A percentile compares a stretch with the other conserved stretches of the same genome.
phyloP scores from a whole-genome alignment of 2,888 invertebrate genomes.

The Tubulanus polymorphus region DNA sequence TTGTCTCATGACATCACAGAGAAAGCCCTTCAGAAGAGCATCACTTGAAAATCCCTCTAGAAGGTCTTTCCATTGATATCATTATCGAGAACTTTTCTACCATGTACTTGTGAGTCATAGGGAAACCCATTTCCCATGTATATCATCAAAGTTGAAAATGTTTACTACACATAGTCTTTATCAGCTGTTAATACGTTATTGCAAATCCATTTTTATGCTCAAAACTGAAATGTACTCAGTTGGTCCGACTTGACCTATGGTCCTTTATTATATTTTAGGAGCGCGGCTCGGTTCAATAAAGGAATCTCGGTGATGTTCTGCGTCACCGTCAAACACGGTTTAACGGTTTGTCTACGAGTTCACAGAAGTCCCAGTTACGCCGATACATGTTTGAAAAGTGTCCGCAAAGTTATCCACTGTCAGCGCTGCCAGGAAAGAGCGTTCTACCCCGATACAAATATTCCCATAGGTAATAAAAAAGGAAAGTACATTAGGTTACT shows the following conservation, averaged over 20 bases:
- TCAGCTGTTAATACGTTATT: neutral
- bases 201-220: neutral
- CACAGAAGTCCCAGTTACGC: slow-evolving; percentile 31
- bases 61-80: too few relatives aligned
- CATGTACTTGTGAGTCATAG: too few relatives aligned
- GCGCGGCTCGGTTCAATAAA: slow-evolving; percentile 40
- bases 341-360: slow-evolving; percentile 34
- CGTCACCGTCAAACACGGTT: slow-evolving; percentile 32
- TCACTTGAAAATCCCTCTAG: too few relatives aligned
- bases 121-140: too few relatives aligned
- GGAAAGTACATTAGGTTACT: neutral
- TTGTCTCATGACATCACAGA: too few relatives aligned
- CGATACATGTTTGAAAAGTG: slow-evolving; percentile 23
- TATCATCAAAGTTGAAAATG: neutral
- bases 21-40: too few relatives aligned
- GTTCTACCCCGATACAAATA: slow-evolving; percentile 27
- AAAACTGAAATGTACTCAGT: neutral
- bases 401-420: slow-evolving; percentile 38
- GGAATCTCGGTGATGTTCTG: slow-evolving; percentile 39
- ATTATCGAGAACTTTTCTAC: neutral
- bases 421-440: slow-evolving; percentile 43
- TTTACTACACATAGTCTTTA: neutral
- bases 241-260: neutral
- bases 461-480: slow-evolving; percentile 29
- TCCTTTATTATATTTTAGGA: slow-evolving; percentile 22